Conservation (phyloP, 2,888 invertebrate genomes). For the Nesidiocoris tenuis region DNA sequence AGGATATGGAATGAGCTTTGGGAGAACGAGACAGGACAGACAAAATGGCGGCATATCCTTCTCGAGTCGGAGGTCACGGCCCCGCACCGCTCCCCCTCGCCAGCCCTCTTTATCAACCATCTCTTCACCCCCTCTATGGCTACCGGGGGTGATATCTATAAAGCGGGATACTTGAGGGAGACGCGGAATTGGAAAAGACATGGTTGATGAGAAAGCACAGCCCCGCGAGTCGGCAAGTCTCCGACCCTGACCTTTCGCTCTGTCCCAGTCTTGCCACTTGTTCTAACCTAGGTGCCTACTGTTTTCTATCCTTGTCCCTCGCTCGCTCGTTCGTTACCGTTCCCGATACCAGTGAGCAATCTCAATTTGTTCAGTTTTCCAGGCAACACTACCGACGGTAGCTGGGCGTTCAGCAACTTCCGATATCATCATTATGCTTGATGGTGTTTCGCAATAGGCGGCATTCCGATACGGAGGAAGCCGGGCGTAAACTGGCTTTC, state of each 20-base stretch:
- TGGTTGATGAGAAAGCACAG: slow-evolving; percentile 25
- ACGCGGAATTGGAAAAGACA: slow-evolving; percentile 11
- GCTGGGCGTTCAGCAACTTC: no score
- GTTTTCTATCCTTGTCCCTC: no score
- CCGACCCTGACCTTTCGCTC: background rate
- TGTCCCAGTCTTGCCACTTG: background rate
- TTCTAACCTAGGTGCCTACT: no score
- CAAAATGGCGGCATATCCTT: background rate
- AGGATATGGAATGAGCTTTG: background rate
- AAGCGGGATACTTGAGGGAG: slow-evolving; percentile 22
- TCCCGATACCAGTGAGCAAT: no score
- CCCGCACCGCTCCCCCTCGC: background rate
- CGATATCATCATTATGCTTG: no score
- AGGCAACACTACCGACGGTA: no score
- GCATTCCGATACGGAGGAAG: no score
- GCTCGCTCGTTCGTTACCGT: no score
- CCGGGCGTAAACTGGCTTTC: no score
- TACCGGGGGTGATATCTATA: slow-evolving; percentile 23
- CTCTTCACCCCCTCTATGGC: background rate
- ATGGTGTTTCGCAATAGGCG: no score
- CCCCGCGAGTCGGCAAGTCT: slow-evolving; percentile 6
- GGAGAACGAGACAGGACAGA: background rate
- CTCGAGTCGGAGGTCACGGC: background rate
- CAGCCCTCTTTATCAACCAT: no score
- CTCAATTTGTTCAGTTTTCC: no score